phyloP scores from a whole-genome alignment of 2,797 vertebrate species.

The Lacerta bilineata region DNA sequence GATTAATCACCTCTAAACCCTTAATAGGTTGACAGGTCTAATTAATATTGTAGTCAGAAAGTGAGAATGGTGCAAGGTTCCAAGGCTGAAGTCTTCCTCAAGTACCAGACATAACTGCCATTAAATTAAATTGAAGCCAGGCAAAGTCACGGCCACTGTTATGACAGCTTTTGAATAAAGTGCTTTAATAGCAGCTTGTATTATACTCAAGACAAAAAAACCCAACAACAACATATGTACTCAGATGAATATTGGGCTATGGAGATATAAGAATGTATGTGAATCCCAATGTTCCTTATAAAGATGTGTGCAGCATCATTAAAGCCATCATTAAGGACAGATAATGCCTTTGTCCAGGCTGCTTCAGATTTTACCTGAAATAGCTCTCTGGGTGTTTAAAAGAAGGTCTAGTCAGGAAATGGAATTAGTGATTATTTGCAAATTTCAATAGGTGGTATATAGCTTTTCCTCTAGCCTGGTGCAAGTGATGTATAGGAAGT shows the following conservation, averaged over 20 bases:
- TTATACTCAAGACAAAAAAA: constrained; percentile 4
- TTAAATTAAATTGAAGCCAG: constrained; percentile 34
- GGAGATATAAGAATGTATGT: background rate
- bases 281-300: background rate
- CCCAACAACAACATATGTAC: background rate
- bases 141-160: constrained; percentile 19
- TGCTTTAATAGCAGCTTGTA: constrained; percentile 22
- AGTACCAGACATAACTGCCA: constrained; percentile 1
- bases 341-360: background rate
- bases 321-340: constrained; percentile 1
- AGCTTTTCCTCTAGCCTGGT: no score
- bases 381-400: background rate
- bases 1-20: background rate
- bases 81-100: constrained; percentile 7
- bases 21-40: background rate
- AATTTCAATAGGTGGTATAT: background rate
- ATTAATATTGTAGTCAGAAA: background rate
- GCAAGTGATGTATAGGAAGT: background rate
- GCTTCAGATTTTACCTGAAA: background rate
- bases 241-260: background rate
- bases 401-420: background rate
- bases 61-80: constrained; percentile 21
- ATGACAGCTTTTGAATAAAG: constrained; percentile 27
- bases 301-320: background rate
- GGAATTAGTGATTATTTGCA: background rate